A percentile compares a stretch with the other conserved stretches of the same genome.
Conservation (phyloP, 2,113 vertebrate species). For the Oplegnathus fasciatus region DNA sequence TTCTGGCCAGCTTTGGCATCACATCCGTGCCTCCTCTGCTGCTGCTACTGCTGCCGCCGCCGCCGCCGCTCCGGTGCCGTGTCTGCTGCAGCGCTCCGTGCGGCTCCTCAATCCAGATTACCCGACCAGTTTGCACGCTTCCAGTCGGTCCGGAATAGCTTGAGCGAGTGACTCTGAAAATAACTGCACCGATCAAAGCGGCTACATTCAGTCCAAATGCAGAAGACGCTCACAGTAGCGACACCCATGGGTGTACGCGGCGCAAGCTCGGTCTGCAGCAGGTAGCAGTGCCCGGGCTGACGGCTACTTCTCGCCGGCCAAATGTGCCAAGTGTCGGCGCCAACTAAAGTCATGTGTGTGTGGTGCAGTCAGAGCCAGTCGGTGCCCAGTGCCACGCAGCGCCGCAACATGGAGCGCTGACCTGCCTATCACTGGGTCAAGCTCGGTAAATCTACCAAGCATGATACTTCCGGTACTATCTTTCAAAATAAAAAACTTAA, state of each 20-base stretch:
- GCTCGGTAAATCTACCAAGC: fast-evolving
- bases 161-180: conserved; percentile 48
- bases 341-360: conserved; percentile 36
- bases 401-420: conserved; percentile 73
- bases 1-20: conserved; percentile 60
- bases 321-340: conserved; percentile 21
- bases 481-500: conserved; percentile 62
- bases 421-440: conserved; percentile 60
- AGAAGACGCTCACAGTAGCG: conserved; percentile 53
- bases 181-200: conserved; percentile 59
- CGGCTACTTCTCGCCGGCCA: conserved; percentile 34
- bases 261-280: conserved; percentile 46
- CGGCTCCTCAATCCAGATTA: conserved; percentile 39
- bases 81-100: conserved; percentile 67
- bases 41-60: too few species aligned
- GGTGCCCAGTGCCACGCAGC: conserved; percentile 80
- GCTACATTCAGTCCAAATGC: conserved; percentile 28
- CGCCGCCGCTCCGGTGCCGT: conserved; percentile 3
- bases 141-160: conserved; percentile 37
- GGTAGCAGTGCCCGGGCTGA: conserved; percentile 39
- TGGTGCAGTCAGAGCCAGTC: conserved; percentile 29
- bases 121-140: conserved; percentile 32
- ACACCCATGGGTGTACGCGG: conserved; percentile 59
- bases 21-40: conserved; percentile 51
- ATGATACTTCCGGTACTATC: conserved; percentile 5